A percentile compares a stretch with the other conserved stretches of the same genome.
phyloP scores from a whole-genome alignment of 2,797 vertebrate species.

The Acipenser transmontanus region DNA sequence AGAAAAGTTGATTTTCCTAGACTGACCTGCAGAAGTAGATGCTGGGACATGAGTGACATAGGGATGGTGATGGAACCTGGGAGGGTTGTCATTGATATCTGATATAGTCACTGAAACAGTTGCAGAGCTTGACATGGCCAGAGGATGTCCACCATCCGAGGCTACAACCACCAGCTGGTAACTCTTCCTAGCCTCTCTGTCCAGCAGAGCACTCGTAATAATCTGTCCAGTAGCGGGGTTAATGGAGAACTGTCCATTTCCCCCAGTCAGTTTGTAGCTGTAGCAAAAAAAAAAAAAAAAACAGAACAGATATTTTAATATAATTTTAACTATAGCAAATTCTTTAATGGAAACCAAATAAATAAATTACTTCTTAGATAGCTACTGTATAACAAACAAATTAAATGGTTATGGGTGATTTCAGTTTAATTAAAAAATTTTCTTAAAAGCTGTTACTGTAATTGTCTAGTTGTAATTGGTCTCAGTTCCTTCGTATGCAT shows the following conservation, averaged over 20 bases:
- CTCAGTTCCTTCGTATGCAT: no score
- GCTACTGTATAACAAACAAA: no score
- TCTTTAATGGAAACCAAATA: no score
- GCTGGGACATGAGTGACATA: conserved; percentile 92
- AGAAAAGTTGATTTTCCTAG: no score
- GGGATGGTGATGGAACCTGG: conserved; percentile 91
- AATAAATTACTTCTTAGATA: no score
- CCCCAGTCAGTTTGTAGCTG: conserved; percentile 87
- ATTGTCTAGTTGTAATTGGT: no score
- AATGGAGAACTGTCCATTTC: conserved; percentile 89
- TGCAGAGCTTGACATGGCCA: conserved; percentile 80
- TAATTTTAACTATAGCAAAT: not conserved
- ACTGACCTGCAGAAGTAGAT: conserved; percentile 74
- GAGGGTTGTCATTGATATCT: conserved; percentile 93
- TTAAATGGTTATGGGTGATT: no score
- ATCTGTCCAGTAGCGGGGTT: conserved; percentile 95
- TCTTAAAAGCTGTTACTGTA: no score
- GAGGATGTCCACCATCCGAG: conserved; percentile 75
- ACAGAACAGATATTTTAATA: conserved; percentile 11
- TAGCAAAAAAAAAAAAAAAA: conserved; percentile 9
- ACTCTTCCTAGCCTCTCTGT: conserved; percentile 75
- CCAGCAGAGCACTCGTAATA: conserved; percentile 88
- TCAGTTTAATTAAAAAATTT: no score
- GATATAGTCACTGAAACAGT: conserved; percentile 77
- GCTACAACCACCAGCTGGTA: conserved; percentile 88